A percentile compares a stretch with the other conserved stretches of the same genome.
phyloP scores from a whole-genome alignment of 2,888 invertebrate species.

The Pharmacophagus antenor region DNA sequence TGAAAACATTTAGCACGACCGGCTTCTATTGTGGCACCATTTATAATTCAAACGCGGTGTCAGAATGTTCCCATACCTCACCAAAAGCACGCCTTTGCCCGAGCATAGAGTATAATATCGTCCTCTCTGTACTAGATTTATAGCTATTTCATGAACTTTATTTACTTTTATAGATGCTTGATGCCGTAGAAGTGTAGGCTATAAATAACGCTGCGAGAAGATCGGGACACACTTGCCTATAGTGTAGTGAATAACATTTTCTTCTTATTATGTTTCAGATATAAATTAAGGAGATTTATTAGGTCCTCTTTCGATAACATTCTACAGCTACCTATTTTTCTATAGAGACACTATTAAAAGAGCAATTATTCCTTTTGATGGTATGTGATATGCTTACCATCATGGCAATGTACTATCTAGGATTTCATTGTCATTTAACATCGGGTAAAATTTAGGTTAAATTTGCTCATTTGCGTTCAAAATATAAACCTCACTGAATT shows the following conservation, averaged over 20 bases:
- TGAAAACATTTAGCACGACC: constrained; percentile 47
- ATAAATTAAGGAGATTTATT: constrained; percentile 78
- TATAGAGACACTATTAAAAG: too few relatives aligned
- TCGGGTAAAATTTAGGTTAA: too few relatives aligned
- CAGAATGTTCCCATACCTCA: constrained; percentile 44
- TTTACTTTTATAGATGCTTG: constrained; percentile 75
- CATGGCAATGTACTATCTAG: too few relatives aligned
- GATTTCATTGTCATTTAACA: too few relatives aligned
- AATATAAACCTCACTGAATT: too few relatives aligned
- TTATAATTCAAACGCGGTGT: constrained; percentile 49
- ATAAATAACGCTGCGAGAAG: constrained; percentile 69
- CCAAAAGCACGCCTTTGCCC: constrained; percentile 51
- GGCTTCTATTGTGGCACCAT: constrained; percentile 39
- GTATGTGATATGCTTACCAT: too few relatives aligned
- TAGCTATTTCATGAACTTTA: constrained; percentile 75
- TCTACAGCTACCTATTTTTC: constrained; percentile 48
- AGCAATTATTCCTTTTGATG: too few relatives aligned
- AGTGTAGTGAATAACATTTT: constrained; percentile 70
- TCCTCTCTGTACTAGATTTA: constrained; percentile 71
- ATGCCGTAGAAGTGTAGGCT: constrained; percentile 59
- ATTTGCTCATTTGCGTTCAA: too few relatives aligned
- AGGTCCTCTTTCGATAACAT: constrained; percentile 45
- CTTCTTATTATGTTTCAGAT: constrained; percentile 77
- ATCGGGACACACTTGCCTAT: constrained; percentile 58
- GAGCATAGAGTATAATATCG: constrained; percentile 43